Percentiles rank a stretch among this genome's conserved stretches.
These are phyloP conservation scores for Dinocampus coccinellae DNA, from an alignment of 2,888 invertebrate genomes.

Conservation along the genomic window DNA sequence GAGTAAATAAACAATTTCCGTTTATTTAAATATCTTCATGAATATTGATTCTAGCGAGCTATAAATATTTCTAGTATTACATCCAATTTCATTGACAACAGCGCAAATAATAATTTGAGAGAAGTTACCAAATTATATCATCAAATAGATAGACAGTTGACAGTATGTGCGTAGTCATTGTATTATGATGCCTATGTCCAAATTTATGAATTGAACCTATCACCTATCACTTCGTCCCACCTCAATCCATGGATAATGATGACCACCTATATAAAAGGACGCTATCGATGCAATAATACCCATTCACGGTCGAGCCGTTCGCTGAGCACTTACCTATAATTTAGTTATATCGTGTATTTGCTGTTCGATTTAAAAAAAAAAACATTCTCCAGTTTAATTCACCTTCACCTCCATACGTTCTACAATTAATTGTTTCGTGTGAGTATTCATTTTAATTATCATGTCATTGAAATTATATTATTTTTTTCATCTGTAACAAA, in stretches of 20 bases:
- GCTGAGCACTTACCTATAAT: constrained; percentile 39
- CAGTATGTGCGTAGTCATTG: neutral
- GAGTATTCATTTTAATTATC: constrained; percentile 5
- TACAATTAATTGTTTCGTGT: constrained; percentile 4
- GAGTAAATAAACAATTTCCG: constrained; percentile 10
- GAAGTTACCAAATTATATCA: neutral
- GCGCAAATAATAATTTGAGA: neutral
- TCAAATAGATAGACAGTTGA: constrained; percentile 27
- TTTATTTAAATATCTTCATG: neutral
- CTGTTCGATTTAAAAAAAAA: neutral
- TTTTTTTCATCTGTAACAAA: too few relatives aligned
- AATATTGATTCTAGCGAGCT: too few relatives aligned
- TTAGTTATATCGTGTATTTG: constrained; percentile 40
- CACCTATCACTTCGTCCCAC: neutral
- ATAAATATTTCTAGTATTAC: neutral
- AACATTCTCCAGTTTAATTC: constrained; percentile 3
- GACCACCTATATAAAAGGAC: constrained; percentile 52
- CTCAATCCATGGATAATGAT: neutral
- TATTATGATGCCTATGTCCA: neutral
- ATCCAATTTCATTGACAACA: neutral
- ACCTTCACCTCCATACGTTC: constrained; percentile 14
- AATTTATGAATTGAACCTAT: neutral
- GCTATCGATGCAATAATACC: constrained; percentile 49
- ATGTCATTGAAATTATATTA: too few relatives aligned
- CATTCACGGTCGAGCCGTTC: constrained; percentile 60